Evolutionary conservation across 1,140 invertebrate species (phyloP).

Genomic region (Cryptotermes secundus): DNA sequence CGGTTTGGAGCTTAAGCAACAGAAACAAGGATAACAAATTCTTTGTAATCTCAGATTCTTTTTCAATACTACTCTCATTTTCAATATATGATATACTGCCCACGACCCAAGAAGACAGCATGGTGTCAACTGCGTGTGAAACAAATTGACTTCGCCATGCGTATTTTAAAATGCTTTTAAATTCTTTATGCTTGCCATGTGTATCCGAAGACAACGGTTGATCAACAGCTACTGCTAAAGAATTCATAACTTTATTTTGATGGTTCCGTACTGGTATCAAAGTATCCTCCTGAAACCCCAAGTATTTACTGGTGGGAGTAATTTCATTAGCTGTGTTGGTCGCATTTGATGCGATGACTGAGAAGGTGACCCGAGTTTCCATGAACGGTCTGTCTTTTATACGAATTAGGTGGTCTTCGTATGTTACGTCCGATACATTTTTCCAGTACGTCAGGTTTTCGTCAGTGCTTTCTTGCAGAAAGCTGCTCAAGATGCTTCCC

Average conservation of each 20-base stretch:
- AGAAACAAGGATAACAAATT: neutral
- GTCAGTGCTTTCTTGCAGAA: neutral
- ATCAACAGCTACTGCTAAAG: neutral
- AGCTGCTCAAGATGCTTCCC: neutral
- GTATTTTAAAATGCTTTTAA: neutral
- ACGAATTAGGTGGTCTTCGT: neutral
- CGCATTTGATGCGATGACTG: neutral
- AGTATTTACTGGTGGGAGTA: neutral
- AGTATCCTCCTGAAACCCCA: neutral
- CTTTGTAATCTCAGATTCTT: neutral
- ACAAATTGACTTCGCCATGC: neutral
- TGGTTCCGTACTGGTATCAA: neutral
- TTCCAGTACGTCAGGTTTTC: neutral
- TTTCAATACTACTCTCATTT: neutral
- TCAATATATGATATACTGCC: neutral
- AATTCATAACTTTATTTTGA: neutral
- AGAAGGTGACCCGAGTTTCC: neutral
- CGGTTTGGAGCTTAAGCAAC: neutral
- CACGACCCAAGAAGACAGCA: neutral
- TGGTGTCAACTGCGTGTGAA: neutral
- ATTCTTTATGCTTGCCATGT: neutral
- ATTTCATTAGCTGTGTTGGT: neutral
- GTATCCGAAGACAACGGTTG: too few relatives aligned
- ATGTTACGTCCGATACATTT: neutral
- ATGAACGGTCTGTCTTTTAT: neutral